Percentiles rank a stretch among this genome's conserved stretches.
Evolutionary conservation across 2,888 invertebrate species (phyloP).

Genomic region (Andrena praecox): DNA sequence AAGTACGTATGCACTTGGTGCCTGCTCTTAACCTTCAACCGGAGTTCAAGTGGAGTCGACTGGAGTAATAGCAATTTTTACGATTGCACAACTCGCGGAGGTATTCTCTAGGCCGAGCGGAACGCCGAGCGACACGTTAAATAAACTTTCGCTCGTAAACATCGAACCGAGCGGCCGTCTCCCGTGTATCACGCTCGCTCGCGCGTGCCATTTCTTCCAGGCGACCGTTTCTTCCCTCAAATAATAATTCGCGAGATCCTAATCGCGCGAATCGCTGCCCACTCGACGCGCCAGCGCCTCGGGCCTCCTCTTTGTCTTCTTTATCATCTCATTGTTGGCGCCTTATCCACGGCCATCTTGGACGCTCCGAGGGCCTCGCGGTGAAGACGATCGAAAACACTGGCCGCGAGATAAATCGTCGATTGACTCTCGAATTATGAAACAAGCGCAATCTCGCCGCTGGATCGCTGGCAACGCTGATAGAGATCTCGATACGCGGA

Average conservation of each 20-base stretch:
- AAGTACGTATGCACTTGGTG: too few relatives aligned
- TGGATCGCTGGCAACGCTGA: slow-evolving; percentile 29
- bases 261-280: slow-evolving; percentile 58
- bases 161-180: slow-evolving; percentile 11
- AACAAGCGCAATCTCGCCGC: slow-evolving; percentile 51
- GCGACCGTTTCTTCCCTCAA: slow-evolving; percentile 47
- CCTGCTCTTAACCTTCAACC: too few relatives aligned
- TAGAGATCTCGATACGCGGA: slow-evolving; percentile 43
- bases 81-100: too few relatives aligned
- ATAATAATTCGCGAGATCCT: slow-evolving; percentile 64
- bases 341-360: slow-evolving; percentile 57
- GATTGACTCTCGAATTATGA: slow-evolving; percentile 56
- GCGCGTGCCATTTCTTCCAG: slow-evolving; percentile 49
- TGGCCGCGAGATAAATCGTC: slow-evolving; percentile 54
- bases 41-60: too few relatives aligned
- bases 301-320: slow-evolving; percentile 50
- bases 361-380: slow-evolving; percentile 18
- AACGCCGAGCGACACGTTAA: not conserved
- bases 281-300: slow-evolving; percentile 50
- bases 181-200: not conserved
- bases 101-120: too few relatives aligned
- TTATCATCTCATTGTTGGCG: slow-evolving; percentile 64
- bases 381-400: slow-evolving; percentile 51
- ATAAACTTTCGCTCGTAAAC: slow-evolving; percentile 5
- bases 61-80: too few relatives aligned